Base-by-base conservation (phyloP, 37 sponge, comb jelly and placozoan genomes). In the Oopsacas minuta region DNA sequence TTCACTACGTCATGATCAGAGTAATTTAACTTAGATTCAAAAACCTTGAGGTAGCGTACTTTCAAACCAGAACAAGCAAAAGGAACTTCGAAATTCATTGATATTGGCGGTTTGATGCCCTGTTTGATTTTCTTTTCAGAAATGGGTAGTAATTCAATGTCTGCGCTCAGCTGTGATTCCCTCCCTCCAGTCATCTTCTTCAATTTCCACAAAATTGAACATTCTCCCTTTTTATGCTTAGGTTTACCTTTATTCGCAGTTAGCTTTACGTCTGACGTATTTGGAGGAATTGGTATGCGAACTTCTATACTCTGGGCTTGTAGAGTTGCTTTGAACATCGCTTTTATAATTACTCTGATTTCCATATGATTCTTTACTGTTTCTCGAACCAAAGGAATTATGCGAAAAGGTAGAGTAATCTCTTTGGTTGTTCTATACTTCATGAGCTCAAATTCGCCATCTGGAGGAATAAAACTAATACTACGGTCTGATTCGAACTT, bases 381-480 rank as follows among this genome's bases (percentile, higher is more conserved):
- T 81, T 93, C 92, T 32, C 97, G 51, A 0, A 96, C 93, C 8
- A 96, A 83, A 15, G 97, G 97, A 36, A 96, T 96, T 32, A 93
- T 87, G 12, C 94, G 84, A 83, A 96, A 93, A 23, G 97, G 97
- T 12, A 94, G 88, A 39, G 89, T 92, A 82, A 96, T 93, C 49
- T 96, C 97, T 69, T 92, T 96, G 12, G 97, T 96, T 1, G 94
- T 93, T 20, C 97, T 91, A 46, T 96, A 96, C 82, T 87, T 96
- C 97, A 96, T 96, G 0, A 96, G 87, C 38, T 96, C 97, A 87
- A 86, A 96, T 82, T 96, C 94, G 36, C 97, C 97, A 52, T 96
- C 97, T 36, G 97, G 97, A 5, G 97, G 97, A n/a, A 96, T 96
- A 81, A 96, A 96, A 38, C 92, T 92, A 88, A 96, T 96, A 83